Base-by-base conservation (phyloP, 2,113 vertebrate species). In the Tetrax tetrax region DNA sequence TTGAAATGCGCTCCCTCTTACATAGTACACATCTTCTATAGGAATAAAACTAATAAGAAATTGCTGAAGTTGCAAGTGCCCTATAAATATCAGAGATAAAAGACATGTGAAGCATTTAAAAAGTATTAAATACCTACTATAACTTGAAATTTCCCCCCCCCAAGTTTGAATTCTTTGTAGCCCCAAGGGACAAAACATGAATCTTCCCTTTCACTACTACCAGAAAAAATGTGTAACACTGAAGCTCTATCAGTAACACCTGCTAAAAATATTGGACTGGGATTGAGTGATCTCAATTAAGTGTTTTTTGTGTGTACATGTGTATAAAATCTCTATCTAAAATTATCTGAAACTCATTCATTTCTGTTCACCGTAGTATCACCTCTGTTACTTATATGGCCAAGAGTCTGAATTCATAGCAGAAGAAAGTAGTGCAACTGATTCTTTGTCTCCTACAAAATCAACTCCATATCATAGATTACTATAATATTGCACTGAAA, bases 251-350 rank as follows among this genome's bases (percentile, higher is more conserved):
- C 80, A 84, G 83, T 71, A 96, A 96, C 77, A 96, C 72, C 61
- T 96, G 85, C 85, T 96, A 93, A 96, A 96, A 96, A 95, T 96
- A 97, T 93, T 96, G 93, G 88, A 95, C 71, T 95, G 92, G 95
- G 96, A 96, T 78, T 96, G 90, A 95, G 92, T 85, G 93, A 96
- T 95, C 92, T 97, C 82, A 70, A 54, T 8, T 84, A 78, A 89
- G 59, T 57, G 69, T 86, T 80, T 80, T 87, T 43, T 68, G 84
- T 57, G 48, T 70, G 48, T 74, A 63, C 27, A 29, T 88, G 64
- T 70, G 35, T 90, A 87, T 78, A 91, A 94, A 91, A 72, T 59
- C 47, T 85, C 89, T 91, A 94, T 90, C 78, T 92, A 75, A 85
- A 94, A 89, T 87, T 91, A 91, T 93, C 64, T 27, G 31, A 81